phyloP scores from a whole-genome alignment of 2,797 vertebrate species.

The Tenualosa ilisha region DNA sequence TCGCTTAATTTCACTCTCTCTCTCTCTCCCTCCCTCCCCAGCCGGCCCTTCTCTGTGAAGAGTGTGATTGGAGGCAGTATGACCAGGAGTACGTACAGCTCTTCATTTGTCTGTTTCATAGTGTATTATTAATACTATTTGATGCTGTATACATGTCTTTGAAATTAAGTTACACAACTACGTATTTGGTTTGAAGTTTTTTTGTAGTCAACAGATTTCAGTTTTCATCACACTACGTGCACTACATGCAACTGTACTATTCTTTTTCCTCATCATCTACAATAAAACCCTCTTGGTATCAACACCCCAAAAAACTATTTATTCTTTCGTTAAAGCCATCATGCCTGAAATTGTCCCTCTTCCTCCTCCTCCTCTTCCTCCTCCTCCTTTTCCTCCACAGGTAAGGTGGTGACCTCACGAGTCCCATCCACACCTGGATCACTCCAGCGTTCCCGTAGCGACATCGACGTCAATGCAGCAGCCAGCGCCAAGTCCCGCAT shows the following conservation, averaged over 20 bases:
- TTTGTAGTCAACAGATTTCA: too few species aligned
- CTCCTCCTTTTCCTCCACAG: slow-evolving; percentile 64
- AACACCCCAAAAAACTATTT: too few species aligned
- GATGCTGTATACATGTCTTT: too few species aligned
- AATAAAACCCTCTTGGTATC: too few species aligned
- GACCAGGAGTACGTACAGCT: slow-evolving; percentile 84
- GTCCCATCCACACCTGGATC: slow-evolving; percentile 83
- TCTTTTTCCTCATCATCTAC: background rate
- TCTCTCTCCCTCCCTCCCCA: slow-evolving; percentile 55
- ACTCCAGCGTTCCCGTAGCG: slow-evolving; percentile 95
- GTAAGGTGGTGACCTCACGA: slow-evolving; percentile 86
- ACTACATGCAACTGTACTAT: background rate
- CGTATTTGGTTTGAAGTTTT: too few species aligned
- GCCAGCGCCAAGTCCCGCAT: slow-evolving; percentile 93
- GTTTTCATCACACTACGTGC: too few species aligned
- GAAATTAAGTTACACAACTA: too few species aligned
- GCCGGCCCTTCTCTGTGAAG: slow-evolving; percentile 91
- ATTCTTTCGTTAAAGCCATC: background rate
- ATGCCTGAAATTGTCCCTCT: background rate
- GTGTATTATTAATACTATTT: too few species aligned
- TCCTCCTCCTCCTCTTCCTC: slow-evolving; percentile 1
- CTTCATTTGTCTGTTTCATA: background rate
- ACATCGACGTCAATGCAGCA: slow-evolving; percentile 95
- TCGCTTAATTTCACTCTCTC: background rate
- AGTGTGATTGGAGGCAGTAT: slow-evolving; percentile 89